These are phyloP conservation scores for Anoplolepis gracilipes DNA, from an alignment of 1,140 invertebrate genomes.

Conservation along the genomic window DNA sequence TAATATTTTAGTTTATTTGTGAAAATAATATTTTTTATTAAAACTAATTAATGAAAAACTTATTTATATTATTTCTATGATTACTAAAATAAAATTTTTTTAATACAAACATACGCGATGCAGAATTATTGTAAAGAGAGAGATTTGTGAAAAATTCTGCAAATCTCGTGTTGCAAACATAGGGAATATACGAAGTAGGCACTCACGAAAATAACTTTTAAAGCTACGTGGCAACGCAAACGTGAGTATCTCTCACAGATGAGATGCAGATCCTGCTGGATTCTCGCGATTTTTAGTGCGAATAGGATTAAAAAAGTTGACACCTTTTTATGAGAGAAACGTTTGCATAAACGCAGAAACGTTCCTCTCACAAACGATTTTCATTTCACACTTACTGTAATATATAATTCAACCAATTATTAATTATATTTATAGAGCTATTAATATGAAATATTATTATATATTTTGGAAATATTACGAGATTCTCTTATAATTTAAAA, in stretches of 20 bases:
- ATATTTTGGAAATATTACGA: neutral
- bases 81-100: constrained; percentile 10
- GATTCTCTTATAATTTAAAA: neutral
- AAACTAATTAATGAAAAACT: neutral
- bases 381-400: neutral
- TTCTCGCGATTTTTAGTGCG: neutral
- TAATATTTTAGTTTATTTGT: too few species aligned
- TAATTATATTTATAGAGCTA: neutral
- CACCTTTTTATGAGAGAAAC: constrained; percentile 15
- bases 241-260: constrained; percentile 43
- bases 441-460: neutral
- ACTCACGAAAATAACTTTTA: constrained; percentile 46
- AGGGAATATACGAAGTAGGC: neutral
- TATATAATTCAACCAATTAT: neutral
- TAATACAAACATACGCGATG: neutral
- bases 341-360: too few species aligned
- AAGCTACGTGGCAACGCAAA: constrained; percentile 46
- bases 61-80: neutral
- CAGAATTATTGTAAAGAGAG: constrained; percentile 7
- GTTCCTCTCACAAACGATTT: neutral
- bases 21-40: neutral
- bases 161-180: constrained; percentile 19
- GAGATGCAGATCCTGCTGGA: constrained; percentile 16
- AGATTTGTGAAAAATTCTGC: constrained; percentile 22
- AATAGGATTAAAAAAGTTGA: constrained; percentile 26